phyloP scores from a whole-genome alignment of 2,888 invertebrate species.

The Phoenoteleia sp. region DNA sequence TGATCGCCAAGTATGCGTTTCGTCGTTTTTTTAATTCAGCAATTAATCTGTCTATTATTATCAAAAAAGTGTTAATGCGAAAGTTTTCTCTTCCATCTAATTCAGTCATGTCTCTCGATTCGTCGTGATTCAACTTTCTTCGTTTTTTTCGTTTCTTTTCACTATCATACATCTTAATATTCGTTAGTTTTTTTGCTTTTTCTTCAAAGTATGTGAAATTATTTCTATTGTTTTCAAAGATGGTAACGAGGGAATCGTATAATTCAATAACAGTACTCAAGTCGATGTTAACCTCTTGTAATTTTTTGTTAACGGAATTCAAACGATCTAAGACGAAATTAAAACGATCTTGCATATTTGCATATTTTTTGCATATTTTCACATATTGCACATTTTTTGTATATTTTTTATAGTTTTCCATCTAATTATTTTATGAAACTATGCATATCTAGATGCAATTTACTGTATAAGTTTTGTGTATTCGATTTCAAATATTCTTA shows the following conservation, averaged over 20 bases:
- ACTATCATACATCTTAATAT: conserved; percentile 2
- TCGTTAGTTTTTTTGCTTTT: conserved; percentile 20
- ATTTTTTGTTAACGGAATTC: background rate
- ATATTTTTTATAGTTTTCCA: no score
- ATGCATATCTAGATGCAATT: no score
- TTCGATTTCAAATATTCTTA: no score
- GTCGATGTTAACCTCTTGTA: conserved; percentile 12
- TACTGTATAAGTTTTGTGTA: no score
- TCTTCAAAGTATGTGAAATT: conserved; percentile 32
- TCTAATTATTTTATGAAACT: no score
- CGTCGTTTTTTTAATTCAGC: conserved; percentile 27
- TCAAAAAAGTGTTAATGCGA: conserved; percentile 20
- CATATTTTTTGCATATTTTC: no score
- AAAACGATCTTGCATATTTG: no score
- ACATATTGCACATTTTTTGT: no score
- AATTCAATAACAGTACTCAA: conserved; percentile 19
- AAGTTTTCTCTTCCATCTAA: conserved; percentile 10
- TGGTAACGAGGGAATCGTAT: conserved; percentile 28
- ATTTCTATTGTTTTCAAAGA: conserved; percentile 29
- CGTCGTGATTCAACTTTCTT: conserved; percentile 24
- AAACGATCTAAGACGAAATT: background rate
- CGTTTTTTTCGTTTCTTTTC: background rate
- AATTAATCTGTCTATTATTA: conserved; percentile 17
- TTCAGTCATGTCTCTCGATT: conserved; percentile 31
- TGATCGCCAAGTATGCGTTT: conserved; percentile 2